Evolutionary conservation across 1,140 invertebrate genomes (phyloP), one percentile per base, ranked within the genome.

Genomic region (Apis mellifera): DNA sequence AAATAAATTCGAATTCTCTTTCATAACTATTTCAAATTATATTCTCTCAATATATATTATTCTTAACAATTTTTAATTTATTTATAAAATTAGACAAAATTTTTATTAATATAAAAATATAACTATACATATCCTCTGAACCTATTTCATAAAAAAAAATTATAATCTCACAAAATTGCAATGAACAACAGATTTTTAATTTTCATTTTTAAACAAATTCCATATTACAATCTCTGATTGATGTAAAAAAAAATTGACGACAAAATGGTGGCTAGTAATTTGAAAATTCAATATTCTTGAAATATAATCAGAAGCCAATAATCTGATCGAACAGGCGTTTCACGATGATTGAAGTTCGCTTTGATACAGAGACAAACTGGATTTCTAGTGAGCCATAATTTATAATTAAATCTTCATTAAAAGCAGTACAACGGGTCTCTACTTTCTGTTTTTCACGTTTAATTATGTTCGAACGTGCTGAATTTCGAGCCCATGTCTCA

Each of bases 241-340:
- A 55, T 17, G 54, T n/a, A 55, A 55, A 42, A 42, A 42, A 42
- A 42, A 23, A 77, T 42, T 13, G 2, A 1, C 1, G 11, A 0
- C 12, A 19, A 17, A 9, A 32, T 32, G 42, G 32, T 9, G 3
- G 23, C 19, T 7, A 17, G 9, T 8, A 26, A 52, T 26, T 71
- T 7, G 55, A 52, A 52, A 60, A 71, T 9, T 66, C 48, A 13
- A 65, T 76, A 32, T 26, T 15, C 74, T 54, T 54, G 23, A 52
- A 54, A 65, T 55, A 77, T 66, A 77, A 77, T 77, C 60, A 19
- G 21, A 55, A 13, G 52, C 52, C 64, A 77, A 78, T 78, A 78
- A 78, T 78, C 32, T 69, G 21, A 59, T 78, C 13, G 15, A 15
- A 15, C 48, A 11, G 15, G 21, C 65, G 11, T 59, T 68, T 26